Base-by-base conservation (phyloP, 1,140 invertebrate genomes). In the Lucilia cuprina region DNA sequence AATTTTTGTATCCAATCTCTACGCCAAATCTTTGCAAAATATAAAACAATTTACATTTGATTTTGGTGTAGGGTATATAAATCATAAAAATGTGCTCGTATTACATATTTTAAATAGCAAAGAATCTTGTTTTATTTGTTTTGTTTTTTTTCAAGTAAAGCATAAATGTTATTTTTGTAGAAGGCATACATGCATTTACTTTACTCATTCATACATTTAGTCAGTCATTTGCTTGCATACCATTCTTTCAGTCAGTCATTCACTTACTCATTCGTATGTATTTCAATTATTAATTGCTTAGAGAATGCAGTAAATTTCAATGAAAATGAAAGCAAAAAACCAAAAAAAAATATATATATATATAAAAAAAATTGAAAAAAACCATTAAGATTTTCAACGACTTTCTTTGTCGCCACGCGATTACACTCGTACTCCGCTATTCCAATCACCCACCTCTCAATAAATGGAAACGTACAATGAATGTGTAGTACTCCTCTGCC, bases 291-390 rank as follows among this genome's bases (percentile, higher is more conserved):
- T 80, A 80, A 80, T 80, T 80, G 77, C 77, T 80, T 80, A 49
- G 77, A 80, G 77, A 80, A 80, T 80, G 77, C 77, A 80, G 77
- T 80, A 80, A 80, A 80, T 80, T 80, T 80, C 77, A 80, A 80
- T 80, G 77, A 80, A 80, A 80, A 80, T 49, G 77, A 80, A 80
- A 80, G 77, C 77, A 47, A 25, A 49, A 50, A 80, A 80, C 34
- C 41, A 41, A 70, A 70, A 70, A 70, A 70, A 65, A 65, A 3
- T n/a, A n/a, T n/a, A n/a, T n/a, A n/a, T n/a, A n/a, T n/a, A n/a
- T n/a, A n/a, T n/a, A 65, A 65, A 65, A 70, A 21, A 70, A 9
- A 70, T 10, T 10, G 0, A 2, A 25, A 70, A 80, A 80, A 80
- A 80, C 77, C 77, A 80, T 80, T 80, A 80, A 80, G 77, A 80